Evolutionary conservation across 2,797 vertebrate genomes (phyloP).

Genomic region (Trematomus bernacchii): DNA sequence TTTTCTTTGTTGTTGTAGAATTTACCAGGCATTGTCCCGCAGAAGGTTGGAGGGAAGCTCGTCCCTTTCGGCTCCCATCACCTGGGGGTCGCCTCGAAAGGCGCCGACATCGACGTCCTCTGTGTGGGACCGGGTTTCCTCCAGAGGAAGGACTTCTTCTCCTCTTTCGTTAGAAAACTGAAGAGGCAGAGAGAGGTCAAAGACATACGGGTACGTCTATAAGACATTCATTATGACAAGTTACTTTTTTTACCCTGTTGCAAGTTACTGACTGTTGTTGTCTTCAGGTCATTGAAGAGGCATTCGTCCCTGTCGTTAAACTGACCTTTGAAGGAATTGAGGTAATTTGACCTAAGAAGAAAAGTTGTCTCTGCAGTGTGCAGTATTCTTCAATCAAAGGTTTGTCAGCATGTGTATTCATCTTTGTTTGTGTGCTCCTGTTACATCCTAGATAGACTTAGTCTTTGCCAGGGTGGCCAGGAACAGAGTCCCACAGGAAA

Average conservation of each 20-base stretch:
- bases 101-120: slow-evolving; percentile 93
- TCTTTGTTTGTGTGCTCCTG: neutral
- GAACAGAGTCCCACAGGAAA: slow-evolving; percentile 90
- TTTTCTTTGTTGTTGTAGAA: slow-evolving; percentile 79
- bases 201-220: slow-evolving; percentile 86
- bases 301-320: slow-evolving; percentile 94
- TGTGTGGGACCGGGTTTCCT: slow-evolving; percentile 92
- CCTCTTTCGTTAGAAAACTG: slow-evolving; percentile 92
- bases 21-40: slow-evolving; percentile 89
- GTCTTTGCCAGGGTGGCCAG: slow-evolving; percentile 90
- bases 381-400: neutral
- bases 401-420: neutral
- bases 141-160: slow-evolving; percentile 92
- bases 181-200: slow-evolving; percentile 93
- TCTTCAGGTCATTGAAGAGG: slow-evolving; percentile 89
- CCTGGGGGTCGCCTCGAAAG: slow-evolving; percentile 93
- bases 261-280: slow-evolving; percentile 16
- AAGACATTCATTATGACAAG: neutral
- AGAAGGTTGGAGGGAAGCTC: slow-evolving; percentile 92
- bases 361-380: neutral
- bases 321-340: slow-evolving; percentile 92
- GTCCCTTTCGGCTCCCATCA: slow-evolving; percentile 94
- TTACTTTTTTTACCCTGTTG: neutral
- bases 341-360: slow-evolving; percentile 76
- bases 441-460: slow-evolving; percentile 89